These are phyloP conservation scores for Eumeta japonica DNA, from an alignment of 1,140 invertebrate species.

Conservation along the genomic window DNA sequence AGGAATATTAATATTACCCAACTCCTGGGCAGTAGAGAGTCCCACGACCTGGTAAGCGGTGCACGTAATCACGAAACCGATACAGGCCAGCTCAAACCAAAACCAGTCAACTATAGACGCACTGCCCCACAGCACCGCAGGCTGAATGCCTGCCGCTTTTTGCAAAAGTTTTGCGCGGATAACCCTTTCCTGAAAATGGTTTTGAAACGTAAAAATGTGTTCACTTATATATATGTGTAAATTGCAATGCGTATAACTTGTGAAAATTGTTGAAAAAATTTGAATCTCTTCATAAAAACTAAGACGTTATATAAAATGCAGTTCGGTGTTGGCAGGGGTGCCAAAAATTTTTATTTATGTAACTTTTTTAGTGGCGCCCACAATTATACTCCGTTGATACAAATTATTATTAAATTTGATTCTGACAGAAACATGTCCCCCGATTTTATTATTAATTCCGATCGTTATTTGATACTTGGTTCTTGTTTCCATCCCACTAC, in stretches of 20 bases:
- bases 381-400: too few relatives aligned
- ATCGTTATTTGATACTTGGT: too few relatives aligned
- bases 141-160: constrained; percentile 74
- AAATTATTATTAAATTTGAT: too few relatives aligned
- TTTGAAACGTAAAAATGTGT: too few relatives aligned
- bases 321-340: too few relatives aligned
- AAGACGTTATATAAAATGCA: too few relatives aligned
- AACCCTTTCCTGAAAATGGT: constrained; percentile 50
- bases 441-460: too few relatives aligned
- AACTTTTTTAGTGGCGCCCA: too few relatives aligned
- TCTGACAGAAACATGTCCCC: too few relatives aligned
- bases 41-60: constrained; percentile 59
- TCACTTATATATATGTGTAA: too few relatives aligned
- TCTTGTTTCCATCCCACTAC: too few relatives aligned
- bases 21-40: constrained; percentile 46
- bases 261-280: constrained; percentile 1
- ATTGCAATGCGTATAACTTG: neutral
- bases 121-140: constrained; percentile 70
- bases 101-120: constrained; percentile 72
- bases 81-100: constrained; percentile 59
- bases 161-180: constrained; percentile 58
- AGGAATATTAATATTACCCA: constrained; percentile 39
- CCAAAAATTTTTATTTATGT: too few relatives aligned
- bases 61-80: constrained; percentile 58
- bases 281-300: constrained; percentile 5